These are phyloP conservation scores for Oncorhynchus keta DNA, from an alignment of 2,113 vertebrate genomes.

Conservation along the genomic window DNA sequence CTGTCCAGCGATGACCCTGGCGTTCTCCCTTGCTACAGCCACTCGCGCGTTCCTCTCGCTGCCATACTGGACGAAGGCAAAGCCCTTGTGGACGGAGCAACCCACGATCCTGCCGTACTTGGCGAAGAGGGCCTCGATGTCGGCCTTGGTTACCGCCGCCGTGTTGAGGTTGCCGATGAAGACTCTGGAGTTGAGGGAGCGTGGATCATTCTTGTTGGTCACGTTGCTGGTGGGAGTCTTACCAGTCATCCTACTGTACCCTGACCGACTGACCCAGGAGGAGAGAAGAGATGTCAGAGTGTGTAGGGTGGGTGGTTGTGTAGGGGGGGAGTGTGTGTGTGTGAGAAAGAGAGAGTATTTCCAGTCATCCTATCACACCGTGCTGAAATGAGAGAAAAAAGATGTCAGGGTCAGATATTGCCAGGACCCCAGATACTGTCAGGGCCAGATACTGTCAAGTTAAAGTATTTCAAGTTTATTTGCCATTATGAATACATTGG, in stretches of 20 bases:
- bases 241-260: slow-evolving; percentile 86
- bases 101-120: slow-evolving; percentile 98
- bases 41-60: slow-evolving; percentile 89
- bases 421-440: too few species aligned
- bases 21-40: slow-evolving; percentile 86
- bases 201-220: slow-evolving; percentile 96
- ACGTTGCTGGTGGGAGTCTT: slow-evolving; percentile 98
- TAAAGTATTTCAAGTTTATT: too few species aligned
- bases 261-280: slow-evolving; percentile 23
- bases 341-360: neutral
- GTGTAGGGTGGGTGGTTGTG: neutral
- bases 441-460: too few species aligned
- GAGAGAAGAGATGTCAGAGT: neutral
- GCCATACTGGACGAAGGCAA: slow-evolving; percentile 94
- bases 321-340: neutral
- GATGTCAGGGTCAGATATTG: too few species aligned
- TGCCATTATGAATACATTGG: too few species aligned
- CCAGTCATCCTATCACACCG: too few species aligned
- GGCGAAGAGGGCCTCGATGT: slow-evolving; percentile 94
- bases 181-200: slow-evolving; percentile 94
- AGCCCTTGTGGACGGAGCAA: slow-evolving; percentile 96
- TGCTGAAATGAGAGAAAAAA: too few species aligned
- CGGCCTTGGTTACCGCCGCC: slow-evolving; percentile 90
- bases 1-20: slow-evolving; percentile 90
- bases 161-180: slow-evolving; percentile 98